Percentiles rank a stretch among this genome's conserved stretches.
Conservation (phyloP, 2,797 vertebrate species). For the Anableps anableps region DNA sequence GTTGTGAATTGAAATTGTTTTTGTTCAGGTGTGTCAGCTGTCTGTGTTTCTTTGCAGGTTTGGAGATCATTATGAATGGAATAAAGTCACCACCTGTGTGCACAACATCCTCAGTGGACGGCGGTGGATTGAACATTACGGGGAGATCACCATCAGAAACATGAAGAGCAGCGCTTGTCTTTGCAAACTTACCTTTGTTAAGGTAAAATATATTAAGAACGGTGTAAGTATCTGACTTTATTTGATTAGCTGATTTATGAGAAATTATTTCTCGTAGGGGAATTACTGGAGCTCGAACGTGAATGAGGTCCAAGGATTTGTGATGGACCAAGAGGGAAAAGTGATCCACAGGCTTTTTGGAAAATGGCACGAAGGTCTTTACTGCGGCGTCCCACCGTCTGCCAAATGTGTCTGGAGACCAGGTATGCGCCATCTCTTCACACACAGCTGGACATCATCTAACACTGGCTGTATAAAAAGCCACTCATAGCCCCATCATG, state of each 20-base stretch:
- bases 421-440: constrained; percentile 76
- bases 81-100: constrained; percentile 99
- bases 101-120: constrained; percentile 99
- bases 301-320: constrained; percentile 95
- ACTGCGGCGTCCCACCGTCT: constrained; percentile 93
- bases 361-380: constrained; percentile 98
- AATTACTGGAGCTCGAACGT: constrained; percentile 99
- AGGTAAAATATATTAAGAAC: constrained; percentile 60
- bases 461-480: constrained; percentile 3
- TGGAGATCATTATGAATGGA: constrained; percentile 97
- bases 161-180: constrained; percentile 92
- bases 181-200: constrained; percentile 98
- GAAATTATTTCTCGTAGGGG: constrained; percentile 79
- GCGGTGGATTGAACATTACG: constrained; percentile 98
- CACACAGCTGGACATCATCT: constrained; percentile 4
- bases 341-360: constrained; percentile 96
- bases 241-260: neutral
- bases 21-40: neutral
- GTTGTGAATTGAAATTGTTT: neutral
- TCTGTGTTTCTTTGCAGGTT: constrained; percentile 78
- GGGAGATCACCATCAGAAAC: constrained; percentile 97
- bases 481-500: neutral
- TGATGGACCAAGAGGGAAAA: constrained; percentile 98
- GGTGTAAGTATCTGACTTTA: neutral
- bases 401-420: constrained; percentile 99